Base-by-base conservation (phyloP, 64 coral and sea anemone species). In the Actinia equina region DNA sequence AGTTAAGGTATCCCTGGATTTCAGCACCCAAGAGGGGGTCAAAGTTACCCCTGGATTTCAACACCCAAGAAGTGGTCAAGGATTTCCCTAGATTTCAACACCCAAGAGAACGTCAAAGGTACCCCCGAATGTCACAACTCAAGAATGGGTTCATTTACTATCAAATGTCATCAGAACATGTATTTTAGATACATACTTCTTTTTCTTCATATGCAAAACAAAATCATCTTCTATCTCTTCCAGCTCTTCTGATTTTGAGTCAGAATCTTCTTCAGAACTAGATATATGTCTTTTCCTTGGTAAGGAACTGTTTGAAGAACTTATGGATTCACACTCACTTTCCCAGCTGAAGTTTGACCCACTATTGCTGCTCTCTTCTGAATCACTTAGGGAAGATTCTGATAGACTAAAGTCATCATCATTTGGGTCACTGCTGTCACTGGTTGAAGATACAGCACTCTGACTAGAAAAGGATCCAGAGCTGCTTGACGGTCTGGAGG, bases 181-280 rank as follows among this genome's bases (percentile, higher is more conserved):
- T 41, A 74, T 3, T 41, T 3, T 12, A 25, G 12, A 41, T 74
- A 41, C 25, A 10, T 74, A 74, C 69, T 26, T 41, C 12, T 22
- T 23, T 74, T 41, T 74, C n/a, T 74, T 74, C 41, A 9, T 74
- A 25, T 74, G 69, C 4, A 74, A 41, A 10, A 74, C 25, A 30
- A 74, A 74, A 74, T 74, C 69, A 74, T 74, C 69, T 10, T 74
- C 26, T 30, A 65, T 65, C 20, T 65, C 62, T 65, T 65, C 62
- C 62, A 74, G 69, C 69, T 74, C 65, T 12, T 71, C 69, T 65
- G n/a, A n/a, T 65, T 4, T 37, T 30, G 69, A 14, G 69, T 74
- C 69, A 37, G 69, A 74, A 30, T 74, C 69, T 30, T 74, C 69
- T 15, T 74, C 69, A 74, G 27, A 74, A 41, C 25, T 30, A 7